These are phyloP conservation scores for Heliothis peltigera DNA, from an alignment of 2,888 invertebrate genomes.

Conservation along the genomic window DNA sequence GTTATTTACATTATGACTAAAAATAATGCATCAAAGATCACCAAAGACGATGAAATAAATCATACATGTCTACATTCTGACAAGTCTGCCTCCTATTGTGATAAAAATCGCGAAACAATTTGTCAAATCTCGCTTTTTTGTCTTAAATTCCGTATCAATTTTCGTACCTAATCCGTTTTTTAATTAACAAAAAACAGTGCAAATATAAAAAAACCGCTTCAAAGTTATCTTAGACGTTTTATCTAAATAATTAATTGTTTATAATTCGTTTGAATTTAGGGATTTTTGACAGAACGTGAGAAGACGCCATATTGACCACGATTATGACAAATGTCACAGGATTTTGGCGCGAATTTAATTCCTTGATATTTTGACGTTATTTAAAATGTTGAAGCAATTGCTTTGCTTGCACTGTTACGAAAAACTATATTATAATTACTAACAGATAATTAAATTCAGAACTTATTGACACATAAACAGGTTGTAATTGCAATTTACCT, in stretches of 20 bases:
- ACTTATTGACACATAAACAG: too few relatives aligned
- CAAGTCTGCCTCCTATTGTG: slow-evolving; percentile 19
- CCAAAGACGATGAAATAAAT: slow-evolving; percentile 22
- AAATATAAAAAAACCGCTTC: slow-evolving; percentile 7
- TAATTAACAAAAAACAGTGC: slow-evolving; percentile 3
- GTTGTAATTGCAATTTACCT: too few relatives aligned
- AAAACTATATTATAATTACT: too few relatives aligned
- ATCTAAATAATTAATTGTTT: slow-evolving; percentile 50
- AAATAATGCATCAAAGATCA: not conserved
- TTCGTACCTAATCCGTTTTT: slow-evolving; percentile 19
- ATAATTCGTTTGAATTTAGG: slow-evolving; percentile 31
- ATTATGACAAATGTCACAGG: slow-evolving; percentile 42
- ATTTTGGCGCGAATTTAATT: slow-evolving; percentile 29
- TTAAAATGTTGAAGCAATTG: too few relatives aligned
- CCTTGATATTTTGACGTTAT: slow-evolving; percentile 31
- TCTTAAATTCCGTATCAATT: slow-evolving; percentile 17
- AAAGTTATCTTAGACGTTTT: slow-evolving; percentile 52
- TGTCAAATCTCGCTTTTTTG: slow-evolving; percentile 34
- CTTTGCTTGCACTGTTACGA: too few relatives aligned
- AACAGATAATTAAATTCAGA: too few relatives aligned
- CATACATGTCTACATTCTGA: slow-evolving; percentile 10
- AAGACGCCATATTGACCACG: slow-evolving; percentile 34
- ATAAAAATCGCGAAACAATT: slow-evolving; percentile 27
- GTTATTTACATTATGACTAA: not conserved
- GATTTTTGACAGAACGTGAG: slow-evolving; percentile 53